A percentile compares a stretch with the other conserved stretches of the same genome.
Evolutionary conservation across 2,888 invertebrate species (phyloP).

Genomic region (Pammene aurita): DNA sequence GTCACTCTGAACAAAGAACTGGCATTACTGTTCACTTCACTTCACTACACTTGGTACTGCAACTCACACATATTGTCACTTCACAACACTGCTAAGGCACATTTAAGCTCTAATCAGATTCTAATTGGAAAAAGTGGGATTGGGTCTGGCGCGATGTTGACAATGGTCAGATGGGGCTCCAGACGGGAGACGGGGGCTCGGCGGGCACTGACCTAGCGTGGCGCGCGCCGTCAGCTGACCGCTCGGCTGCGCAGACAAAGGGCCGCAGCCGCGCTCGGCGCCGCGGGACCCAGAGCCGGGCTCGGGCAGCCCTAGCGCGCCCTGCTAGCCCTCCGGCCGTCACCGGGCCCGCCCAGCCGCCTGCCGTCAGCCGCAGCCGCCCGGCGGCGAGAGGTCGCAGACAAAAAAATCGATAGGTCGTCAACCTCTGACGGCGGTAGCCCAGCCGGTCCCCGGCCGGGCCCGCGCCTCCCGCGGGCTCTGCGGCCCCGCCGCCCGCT

Average conservation of each 20-base stretch:
- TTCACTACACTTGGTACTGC: conserved; percentile 4
- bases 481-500: conserved; percentile 54
- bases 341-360: conserved; percentile 57
- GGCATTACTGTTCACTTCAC: conserved; percentile 23
- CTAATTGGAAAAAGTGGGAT: conserved; percentile 1
- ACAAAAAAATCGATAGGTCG: conserved; percentile 83
- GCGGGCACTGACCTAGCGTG: conserved; percentile 67
- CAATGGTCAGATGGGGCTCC: conserved; percentile 49
- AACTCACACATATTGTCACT: conserved; percentile 25
- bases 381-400: conserved; percentile 78
- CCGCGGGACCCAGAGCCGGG: conserved; percentile 47
- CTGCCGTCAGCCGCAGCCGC: conserved; percentile 62
- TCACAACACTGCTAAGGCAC: conserved; percentile 2
- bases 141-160: conserved; percentile 15
- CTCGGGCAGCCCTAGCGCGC: conserved; percentile 45
- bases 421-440: conserved; percentile 76
- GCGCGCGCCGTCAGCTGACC: conserved; percentile 60
- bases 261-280: conserved; percentile 45
- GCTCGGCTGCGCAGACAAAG: conserved; percentile 46
- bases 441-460: conserved; percentile 68
- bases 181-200: conserved; percentile 46
- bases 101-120: conserved; percentile 7
- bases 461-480: conserved; percentile 52
- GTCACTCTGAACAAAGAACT: conserved; percentile 57
- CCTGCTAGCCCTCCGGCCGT: conserved; percentile 47